Conservation (phyloP, 1,140 invertebrate species). For the Drosophila arizonae region DNA sequence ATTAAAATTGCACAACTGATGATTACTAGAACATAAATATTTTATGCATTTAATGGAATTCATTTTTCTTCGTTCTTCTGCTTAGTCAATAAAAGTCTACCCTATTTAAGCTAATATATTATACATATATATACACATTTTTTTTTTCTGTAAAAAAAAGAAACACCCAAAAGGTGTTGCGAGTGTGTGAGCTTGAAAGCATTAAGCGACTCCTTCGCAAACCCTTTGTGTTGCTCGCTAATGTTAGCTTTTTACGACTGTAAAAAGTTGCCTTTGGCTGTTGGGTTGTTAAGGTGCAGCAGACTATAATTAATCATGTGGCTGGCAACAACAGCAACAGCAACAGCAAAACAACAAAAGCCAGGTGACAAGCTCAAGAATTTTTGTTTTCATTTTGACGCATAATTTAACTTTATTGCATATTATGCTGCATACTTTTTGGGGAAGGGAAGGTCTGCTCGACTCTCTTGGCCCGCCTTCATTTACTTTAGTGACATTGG, state of each 20-base stretch:
- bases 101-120: no score
- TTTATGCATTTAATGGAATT: no score
- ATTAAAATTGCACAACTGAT: no score
- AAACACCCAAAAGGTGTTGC: no score
- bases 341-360: background rate
- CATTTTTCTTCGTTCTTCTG: no score
- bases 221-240: conserved; percentile 3
- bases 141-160: no score
- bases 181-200: no score
- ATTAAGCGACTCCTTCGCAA: no score
- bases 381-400: conserved; percentile 57
- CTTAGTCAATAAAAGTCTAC: no score
- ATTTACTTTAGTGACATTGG: conserved; percentile 22
- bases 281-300: conserved; percentile 36
- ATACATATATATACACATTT: no score
- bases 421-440: conserved; percentile 61
- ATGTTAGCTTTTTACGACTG: background rate
- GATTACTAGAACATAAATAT: no score
- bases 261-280: background rate
- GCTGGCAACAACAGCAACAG: background rate
- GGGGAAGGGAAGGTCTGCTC: background rate
- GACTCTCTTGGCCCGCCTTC: background rate
- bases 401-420: conserved; percentile 71
- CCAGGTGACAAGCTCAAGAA: conserved; percentile 52
- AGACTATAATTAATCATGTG: conserved; percentile 64